Percentiles rank a stretch among this genome's conserved stretches.
These are phyloP conservation scores for Diadema setosum DNA, from an alignment of 35 echinoderm and acorn worm genomes.

Conservation along the genomic window DNA sequence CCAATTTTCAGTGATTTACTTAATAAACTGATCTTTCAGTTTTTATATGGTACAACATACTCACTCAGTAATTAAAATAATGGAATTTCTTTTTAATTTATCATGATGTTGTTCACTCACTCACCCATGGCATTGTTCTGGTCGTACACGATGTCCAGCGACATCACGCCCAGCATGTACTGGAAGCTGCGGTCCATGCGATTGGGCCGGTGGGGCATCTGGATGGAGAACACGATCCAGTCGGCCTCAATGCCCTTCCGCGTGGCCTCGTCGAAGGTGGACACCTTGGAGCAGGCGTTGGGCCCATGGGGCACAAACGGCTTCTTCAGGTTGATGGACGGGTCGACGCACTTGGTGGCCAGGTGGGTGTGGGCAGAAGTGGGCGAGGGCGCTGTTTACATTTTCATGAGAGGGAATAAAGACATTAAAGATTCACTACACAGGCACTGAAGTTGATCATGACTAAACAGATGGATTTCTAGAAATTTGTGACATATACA, in stretches of 20 bases:
- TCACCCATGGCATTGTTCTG: constrained; percentile 43
- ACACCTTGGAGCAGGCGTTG: constrained; percentile 50
- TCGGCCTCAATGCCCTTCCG: constrained; percentile 32
- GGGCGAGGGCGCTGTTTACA: constrained; percentile 60
- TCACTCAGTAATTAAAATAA: too few relatives aligned
- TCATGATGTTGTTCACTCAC: too few relatives aligned
- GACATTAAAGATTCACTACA: background rate
- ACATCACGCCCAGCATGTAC: constrained; percentile 74
- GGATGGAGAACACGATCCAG: constrained; percentile 69
- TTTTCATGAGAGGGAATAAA: background rate
- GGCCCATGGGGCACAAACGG: constrained; percentile 49
- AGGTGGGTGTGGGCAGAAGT: constrained; percentile 43
- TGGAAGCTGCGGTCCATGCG: constrained; percentile 67
- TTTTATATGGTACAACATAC: too few relatives aligned
- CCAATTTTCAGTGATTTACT: too few relatives aligned
- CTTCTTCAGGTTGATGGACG: constrained; percentile 28
- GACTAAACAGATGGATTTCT: too few relatives aligned
- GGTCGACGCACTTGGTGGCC: constrained; percentile 88
- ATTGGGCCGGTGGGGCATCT: constrained; percentile 54
- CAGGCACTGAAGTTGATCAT: background rate
- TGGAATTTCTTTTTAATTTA: too few relatives aligned
- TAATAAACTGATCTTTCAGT: too few relatives aligned
- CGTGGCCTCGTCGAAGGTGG: constrained; percentile 72
- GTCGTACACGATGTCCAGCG: constrained; percentile 59
- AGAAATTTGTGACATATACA: too few relatives aligned